Conservation (phyloP, 2,113 vertebrate genomes). For the Rhizomys pruinosus region DNA sequence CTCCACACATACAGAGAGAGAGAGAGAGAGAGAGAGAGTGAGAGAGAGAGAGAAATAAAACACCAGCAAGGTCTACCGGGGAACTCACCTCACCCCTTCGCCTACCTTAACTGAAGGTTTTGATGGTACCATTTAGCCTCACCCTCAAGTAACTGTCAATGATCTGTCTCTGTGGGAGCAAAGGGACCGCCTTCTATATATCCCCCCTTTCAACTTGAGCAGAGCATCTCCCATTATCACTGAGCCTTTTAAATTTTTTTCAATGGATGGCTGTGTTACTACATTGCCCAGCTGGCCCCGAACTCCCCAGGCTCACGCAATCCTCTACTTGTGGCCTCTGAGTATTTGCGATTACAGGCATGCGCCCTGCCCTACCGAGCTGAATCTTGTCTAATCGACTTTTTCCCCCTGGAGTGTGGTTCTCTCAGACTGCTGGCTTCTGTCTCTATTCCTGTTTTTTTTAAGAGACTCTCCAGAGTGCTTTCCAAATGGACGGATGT, state of each 20-base stretch:
- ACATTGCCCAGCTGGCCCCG: background rate
- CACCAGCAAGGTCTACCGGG: background rate
- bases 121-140: background rate
- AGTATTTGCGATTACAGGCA: background rate
- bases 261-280: background rate
- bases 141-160: background rate
- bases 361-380: background rate
- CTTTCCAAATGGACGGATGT: slow-evolving; percentile 31
- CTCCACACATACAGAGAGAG: background rate
- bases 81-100: background rate
- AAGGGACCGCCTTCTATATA: background rate
- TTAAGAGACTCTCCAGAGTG: slow-evolving; percentile 12
- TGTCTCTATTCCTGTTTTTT: background rate
- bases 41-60: background rate
- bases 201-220: background rate
- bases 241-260: background rate
- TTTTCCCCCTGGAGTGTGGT: background rate
- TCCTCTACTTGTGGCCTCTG: background rate
- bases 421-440: background rate
- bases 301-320: background rate
- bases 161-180: background rate
- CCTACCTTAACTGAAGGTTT: background rate
- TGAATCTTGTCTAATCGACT: background rate
- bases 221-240: background rate
- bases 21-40: no score